A percentile compares a stretch with the other conserved stretches of the same genome.
Conservation (phyloP, 2,797 vertebrate species). For the Lophura swinhoii region DNA sequence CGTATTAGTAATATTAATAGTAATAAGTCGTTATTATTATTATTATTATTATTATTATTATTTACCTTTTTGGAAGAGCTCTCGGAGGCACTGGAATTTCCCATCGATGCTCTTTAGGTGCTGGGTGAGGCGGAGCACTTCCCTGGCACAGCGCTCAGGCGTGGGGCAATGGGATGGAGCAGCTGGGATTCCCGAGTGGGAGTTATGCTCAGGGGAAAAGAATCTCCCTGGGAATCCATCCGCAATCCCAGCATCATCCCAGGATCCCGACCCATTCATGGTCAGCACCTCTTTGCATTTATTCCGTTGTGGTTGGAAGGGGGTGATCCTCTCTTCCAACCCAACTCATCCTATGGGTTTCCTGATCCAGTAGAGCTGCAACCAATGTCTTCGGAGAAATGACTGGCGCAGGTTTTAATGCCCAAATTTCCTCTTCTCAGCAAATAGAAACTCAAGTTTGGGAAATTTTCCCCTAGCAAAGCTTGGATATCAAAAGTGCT, state of each 20-base stretch:
- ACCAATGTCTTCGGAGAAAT: neutral
- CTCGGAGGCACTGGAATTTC: slow-evolving; percentile 11
- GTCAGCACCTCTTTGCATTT: neutral
- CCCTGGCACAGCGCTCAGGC: neutral
- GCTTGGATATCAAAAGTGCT: neutral
- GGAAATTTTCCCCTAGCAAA: neutral
- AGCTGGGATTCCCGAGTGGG: neutral
- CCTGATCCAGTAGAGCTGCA: neutral
- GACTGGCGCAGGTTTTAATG: neutral
- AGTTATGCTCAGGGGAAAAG: neutral
- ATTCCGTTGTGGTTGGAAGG: neutral
- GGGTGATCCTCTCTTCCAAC: neutral
- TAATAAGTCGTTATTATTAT: no score
- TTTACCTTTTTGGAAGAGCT: neutral
- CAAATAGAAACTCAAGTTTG: neutral
- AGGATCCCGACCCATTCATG: neutral
- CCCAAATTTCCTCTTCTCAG: neutral
- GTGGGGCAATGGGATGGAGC: neutral
- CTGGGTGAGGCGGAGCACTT: neutral
- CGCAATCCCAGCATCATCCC: no score
- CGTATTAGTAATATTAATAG: no score
- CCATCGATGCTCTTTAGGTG: neutral
- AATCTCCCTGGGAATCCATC: no score
- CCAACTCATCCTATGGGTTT: neutral
- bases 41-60: no score